Base-by-base conservation (phyloP, 2,113 vertebrate species). In the Rhagologus leucostigma region DNA sequence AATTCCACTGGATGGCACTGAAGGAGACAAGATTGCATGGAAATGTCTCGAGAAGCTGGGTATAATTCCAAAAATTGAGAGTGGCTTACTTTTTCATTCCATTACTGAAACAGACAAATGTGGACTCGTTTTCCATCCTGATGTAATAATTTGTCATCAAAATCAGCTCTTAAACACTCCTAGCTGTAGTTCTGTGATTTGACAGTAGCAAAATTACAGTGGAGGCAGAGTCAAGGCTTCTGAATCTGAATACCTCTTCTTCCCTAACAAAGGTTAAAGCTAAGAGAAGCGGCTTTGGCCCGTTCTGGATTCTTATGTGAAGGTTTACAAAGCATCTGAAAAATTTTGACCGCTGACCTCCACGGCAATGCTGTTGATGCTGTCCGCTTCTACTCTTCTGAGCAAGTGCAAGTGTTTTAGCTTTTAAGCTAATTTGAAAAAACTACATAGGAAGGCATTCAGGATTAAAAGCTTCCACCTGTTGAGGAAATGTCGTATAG, bases 1-100 rank as follows among this genome's bases (percentile, higher is more conserved):
- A 52, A 12, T 63, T 84, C 98, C 98, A 97, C 98, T 96, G 82
- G 97, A 96, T 98, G 98, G 98, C 97, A 97, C 97, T 80, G 62
- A 83, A 97, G 97, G 97, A 97, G 93, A 95, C 87, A 33, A 90
- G 79, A 97, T 97, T 42, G 85, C 50, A 6, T 27, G 21, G 10
- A 87, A 90, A 78, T 79, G 37, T 2, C 27, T 92, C 16, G 16
- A 59, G 53, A 88, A 90, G 39, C 49, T 64, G 30, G 49, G 10
- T 30, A 4, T 39, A 77, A 93, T 88, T 91, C 46, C 37, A 63
- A 77, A 89, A 94, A 59, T 20, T 37, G 53, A 84, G 60, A 88
- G 32, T 32, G 42, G 35, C 80, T 94, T 87, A 64, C 57, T 87
- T 93, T 95, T 85, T 93, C 71, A 68, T 96, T 94, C 76, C 16